A percentile compares a stretch with the other conserved stretches of the same genome.
Evolutionary conservation across 2,113 vertebrate species (phyloP).

Genomic region (Sylvilagus bachmani): DNA sequence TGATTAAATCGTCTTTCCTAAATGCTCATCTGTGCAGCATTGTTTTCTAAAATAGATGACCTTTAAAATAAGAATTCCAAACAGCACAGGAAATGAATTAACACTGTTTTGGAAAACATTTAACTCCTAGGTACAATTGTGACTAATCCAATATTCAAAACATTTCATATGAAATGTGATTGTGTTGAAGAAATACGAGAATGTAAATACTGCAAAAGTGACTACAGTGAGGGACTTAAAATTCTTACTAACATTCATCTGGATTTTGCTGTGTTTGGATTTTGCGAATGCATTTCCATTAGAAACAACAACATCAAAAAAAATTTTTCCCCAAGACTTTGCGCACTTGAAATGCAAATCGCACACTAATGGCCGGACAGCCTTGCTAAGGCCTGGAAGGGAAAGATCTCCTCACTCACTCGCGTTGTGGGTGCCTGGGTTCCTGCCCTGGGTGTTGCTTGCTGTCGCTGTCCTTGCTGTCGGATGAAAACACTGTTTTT

Average conservation of each 20-base stretch:
- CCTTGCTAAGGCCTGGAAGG: not conserved
- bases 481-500: not conserved
- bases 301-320: not conserved
- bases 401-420: not conserved
- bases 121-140: not conserved
- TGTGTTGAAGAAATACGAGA: not conserved
- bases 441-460: not conserved
- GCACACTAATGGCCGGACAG: not conserved
- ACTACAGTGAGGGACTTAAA: not conserved
- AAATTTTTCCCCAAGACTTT: not conserved
- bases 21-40: not conserved
- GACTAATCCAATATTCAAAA: not conserved
- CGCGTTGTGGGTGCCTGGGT: not conserved
- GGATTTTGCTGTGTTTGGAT: constrained; percentile 43
- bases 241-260: not conserved
- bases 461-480: not conserved
- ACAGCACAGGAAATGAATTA: not conserved
- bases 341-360: constrained; percentile 35
- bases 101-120: not conserved
- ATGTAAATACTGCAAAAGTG: not conserved
- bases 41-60: constrained; percentile 15
- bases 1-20: not conserved
- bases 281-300: not conserved
- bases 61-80: constrained; percentile 33
- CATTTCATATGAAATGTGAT: constrained; percentile 22